Conservation (phyloP, 2,113 vertebrate genomes). For the Rhegmatorhina hoffmannsi region DNA sequence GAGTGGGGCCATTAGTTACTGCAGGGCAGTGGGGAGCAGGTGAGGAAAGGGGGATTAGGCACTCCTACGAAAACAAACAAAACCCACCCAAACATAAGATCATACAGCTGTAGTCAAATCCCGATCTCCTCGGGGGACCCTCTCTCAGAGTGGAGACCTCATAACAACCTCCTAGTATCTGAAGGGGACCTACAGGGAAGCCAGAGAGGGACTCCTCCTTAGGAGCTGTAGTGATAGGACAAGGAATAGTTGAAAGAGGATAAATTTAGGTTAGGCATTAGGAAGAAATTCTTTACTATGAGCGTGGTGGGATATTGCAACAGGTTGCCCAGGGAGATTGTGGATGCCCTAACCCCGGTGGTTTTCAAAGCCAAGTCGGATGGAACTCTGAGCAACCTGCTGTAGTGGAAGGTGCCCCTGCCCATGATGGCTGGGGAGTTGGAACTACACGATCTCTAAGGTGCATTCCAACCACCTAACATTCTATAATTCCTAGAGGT, state of each 20-base stretch:
- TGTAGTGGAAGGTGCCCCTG: neutral
- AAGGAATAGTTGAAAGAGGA: neutral
- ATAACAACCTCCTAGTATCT: neutral
- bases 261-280: neutral
- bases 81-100: neutral
- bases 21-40: no score
- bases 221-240: neutral
- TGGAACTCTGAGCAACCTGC: neutral
- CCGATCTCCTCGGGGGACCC: no score
- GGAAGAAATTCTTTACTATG: neutral
- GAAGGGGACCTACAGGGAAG: neutral
- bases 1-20: rapidly evolving
- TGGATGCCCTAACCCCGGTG: neutral
- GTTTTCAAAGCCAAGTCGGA: neutral
- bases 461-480: neutral
- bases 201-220: neutral
- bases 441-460: neutral
- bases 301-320: neutral
- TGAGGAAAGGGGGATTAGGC: neutral
- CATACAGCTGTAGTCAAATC: no score
- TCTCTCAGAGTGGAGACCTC: no score
- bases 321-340: neutral
- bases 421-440: neutral
- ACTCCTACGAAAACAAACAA: no score
- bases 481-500: neutral